Evolutionary conservation across 2,113 vertebrate species (phyloP), one percentile per base, ranked within the genome.

Genomic region (Nycticebus coucang): DNA sequence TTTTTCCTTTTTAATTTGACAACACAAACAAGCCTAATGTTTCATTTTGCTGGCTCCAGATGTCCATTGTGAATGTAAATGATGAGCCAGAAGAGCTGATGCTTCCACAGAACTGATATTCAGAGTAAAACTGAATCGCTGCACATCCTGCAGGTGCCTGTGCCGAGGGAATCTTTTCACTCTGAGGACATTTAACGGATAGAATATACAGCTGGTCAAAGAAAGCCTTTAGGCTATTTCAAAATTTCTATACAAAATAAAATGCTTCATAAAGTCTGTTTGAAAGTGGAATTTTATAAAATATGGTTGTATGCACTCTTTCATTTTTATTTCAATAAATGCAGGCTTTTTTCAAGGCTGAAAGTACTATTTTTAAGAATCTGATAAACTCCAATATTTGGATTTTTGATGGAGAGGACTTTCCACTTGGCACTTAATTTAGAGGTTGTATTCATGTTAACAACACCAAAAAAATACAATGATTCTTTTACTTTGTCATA

Each of bases 161-260:
- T 98, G 94, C 96, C 83, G 35, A 92, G 97, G 96, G 78, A 98
- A 91, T 90, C 97, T 97, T 95, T 98, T 97, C 72, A 87, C 94
- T 97, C 94, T 28, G 94, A 98, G 95, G 95, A 97, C 87, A 64
- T 95, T 97, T 80, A 97, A 78, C 69, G 96, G 95, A 96, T 92
- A 86, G 28, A 90, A 89, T 93, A 82, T 97, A 95, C 98, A 98
- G 98, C 98, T 98, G 98, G 97, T 95, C 96, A 97, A 96, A 98
- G 93, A 98, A 98, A 97, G 97, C 96, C 97, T 97, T 72, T 33
- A 96, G 97, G 97, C 98, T 96, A 55, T 96, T 97, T 97, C 82
- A 92, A 98, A 97, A 86, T 97, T 97, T 98, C 92, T 96, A 83
- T 94, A 80, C 93, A 93, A 98, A 98, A 92, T 82, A 33, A 94